These are phyloP conservation scores for Drusus annulatus DNA, from an alignment of 1,140 invertebrate genomes.

Conservation along the genomic window DNA sequence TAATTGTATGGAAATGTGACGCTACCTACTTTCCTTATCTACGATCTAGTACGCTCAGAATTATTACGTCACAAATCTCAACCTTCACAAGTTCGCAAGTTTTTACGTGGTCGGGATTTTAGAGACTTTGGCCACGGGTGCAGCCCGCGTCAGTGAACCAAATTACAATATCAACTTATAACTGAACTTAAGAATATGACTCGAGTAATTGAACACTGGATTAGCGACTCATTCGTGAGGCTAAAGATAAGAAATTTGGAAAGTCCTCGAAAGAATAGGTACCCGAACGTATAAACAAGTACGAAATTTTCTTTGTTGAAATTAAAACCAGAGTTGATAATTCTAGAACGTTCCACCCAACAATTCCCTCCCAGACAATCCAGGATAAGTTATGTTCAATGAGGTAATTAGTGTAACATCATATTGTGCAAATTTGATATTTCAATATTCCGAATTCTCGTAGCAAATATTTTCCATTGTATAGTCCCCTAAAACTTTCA, in stretches of 20 bases:
- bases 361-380: no score
- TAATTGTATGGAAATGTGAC: constrained; percentile 12
- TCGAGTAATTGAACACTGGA: neutral
- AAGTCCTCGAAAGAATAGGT: neutral
- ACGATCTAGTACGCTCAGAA: neutral
- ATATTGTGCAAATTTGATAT: neutral
- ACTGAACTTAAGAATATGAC: no score
- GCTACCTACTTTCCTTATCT: neutral
- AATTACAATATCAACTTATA: no score
- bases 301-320: neutral
- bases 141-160: no score
- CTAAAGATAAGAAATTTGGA: neutral
- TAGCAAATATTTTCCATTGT: neutral
- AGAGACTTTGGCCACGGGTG: no score
- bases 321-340: neutral
- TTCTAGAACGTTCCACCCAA: neutral
- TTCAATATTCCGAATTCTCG: neutral
- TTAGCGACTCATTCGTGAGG: no score
- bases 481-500: neutral
- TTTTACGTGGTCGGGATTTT: no score
- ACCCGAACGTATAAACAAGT: neutral
- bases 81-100: no score
- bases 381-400: no score
- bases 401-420: neutral
- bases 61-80: no score